A percentile compares a stretch with the other conserved stretches of the same genome.
Conservation (phyloP, 2,113 vertebrate genomes). For the Dicentrarchus labrax region DNA sequence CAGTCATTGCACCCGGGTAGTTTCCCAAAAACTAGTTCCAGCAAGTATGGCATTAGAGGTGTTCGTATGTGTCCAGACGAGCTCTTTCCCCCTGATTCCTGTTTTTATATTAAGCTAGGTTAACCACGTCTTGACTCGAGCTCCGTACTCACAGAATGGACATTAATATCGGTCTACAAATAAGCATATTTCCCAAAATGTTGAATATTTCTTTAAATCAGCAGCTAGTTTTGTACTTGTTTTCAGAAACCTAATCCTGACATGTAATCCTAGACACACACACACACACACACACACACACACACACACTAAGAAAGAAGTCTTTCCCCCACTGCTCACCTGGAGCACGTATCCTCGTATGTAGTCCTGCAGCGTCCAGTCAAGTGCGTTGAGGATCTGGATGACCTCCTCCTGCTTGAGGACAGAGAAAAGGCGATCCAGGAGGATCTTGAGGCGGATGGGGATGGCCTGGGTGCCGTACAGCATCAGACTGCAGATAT, state of each 20-base stretch:
- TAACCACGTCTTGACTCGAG: background rate
- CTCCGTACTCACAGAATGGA: background rate
- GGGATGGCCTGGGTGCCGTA: constrained; percentile 97
- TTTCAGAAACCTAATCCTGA: background rate
- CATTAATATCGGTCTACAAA: background rate
- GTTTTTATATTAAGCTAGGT: background rate
- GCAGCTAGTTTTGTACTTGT: background rate
- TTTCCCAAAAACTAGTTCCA: background rate
- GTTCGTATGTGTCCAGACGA: background rate
- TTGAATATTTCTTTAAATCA: background rate
- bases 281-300: constrained; percentile 1
- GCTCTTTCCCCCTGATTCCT: background rate
- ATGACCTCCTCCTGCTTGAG: constrained; percentile 97
- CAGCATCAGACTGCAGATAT: constrained; percentile 98
- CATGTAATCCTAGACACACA: background rate
- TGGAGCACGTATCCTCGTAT: constrained; percentile 98
- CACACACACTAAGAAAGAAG: background rate
- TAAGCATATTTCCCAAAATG: background rate
- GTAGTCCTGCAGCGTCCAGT: constrained; percentile 98
- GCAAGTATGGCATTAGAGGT: background rate
- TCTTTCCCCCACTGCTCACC: constrained; percentile 73
- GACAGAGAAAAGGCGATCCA: constrained; percentile 98
- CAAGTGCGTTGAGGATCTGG: constrained; percentile 95
- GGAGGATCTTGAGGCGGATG: constrained; percentile 96
- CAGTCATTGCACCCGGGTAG: background rate